Base-by-base conservation (phyloP, 2,888 invertebrate genomes). In the Synergus umbraculus region DNA sequence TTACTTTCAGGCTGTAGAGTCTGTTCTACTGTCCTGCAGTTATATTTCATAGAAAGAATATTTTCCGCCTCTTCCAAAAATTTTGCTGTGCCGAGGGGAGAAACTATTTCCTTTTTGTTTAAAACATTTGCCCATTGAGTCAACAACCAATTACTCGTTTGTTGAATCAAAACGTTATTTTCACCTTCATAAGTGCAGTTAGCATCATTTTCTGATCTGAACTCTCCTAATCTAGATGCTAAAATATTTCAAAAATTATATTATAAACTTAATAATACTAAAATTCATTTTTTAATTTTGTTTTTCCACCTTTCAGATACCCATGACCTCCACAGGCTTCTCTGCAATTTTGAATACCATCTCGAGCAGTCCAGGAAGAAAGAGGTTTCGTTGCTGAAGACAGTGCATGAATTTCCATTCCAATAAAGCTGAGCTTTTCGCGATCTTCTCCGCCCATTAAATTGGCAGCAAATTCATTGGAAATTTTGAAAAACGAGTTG, bases 281-380 rank as follows among this genome's bases (percentile, higher is more conserved):
- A 37, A 37, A 37, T 5, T 0, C 4, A 60, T 78, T 69, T 77
- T 54, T 44, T 63, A 67, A 65, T 66, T 65, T 12, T 54, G n/a
- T 18, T 73, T 37, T 37, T 73, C 0, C 89, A 95, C 95, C 94
- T 93, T 95, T 95, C 2, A 97, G 92, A 90, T 98, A 99, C 0
- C 99, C 99, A 92, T 99, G 98, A 8, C 99, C 99, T 3, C 98
- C 99, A 90, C 98, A 98, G 0, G 97, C 96, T 93, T 98, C 98
- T 81, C 99, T 93, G 87, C 97, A 97, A 92, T 98, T 97, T 93
- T 98, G 98, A 83, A 98, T 96, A 22, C 95, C 97, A 93, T 98
- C 97, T 60, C 97, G 94, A 43, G 97, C 95, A 1, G 95, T 92
- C 99, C 99, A 99, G 0, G 97, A 95, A 85, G 96, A 95, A 29